Percentiles rank a stretch among this genome's conserved stretches.
phyloP scores from a whole-genome alignment of 1,140 invertebrate genomes.

The Aphis craccivora region DNA sequence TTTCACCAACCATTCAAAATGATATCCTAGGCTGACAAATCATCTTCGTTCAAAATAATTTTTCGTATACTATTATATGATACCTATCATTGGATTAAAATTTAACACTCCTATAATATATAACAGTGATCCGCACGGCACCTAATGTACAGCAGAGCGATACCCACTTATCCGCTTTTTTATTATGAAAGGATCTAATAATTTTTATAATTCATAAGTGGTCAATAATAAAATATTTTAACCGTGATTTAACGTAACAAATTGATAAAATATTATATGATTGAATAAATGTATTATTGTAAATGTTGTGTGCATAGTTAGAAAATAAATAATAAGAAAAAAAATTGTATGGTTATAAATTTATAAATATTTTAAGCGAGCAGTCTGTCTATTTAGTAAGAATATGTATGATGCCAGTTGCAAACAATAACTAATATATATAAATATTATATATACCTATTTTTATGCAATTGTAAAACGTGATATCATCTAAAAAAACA shows the following conservation, averaged over 20 bases:
- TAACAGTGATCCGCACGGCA: no score
- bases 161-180: no score
- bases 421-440: not conserved
- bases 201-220: not conserved
- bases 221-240: conserved; percentile 18
- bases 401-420: conserved; percentile 17
- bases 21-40: no score
- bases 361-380: not conserved
- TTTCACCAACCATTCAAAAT: no score
- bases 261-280: not conserved
- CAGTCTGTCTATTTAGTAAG: no score
- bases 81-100: no score
- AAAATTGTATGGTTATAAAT: not conserved
- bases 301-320: not conserved
- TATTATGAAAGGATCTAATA: not conserved
- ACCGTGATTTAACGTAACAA: conserved; percentile 16
- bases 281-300: not conserved
- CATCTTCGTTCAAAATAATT: no score
- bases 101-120: no score
- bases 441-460: not conserved
- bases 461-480: not conserved
- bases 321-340: not conserved
- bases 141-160: no score
- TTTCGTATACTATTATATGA: no score
- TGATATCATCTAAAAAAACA: not conserved